A percentile compares a stretch with the other conserved stretches of the same genome.
Evolutionary conservation across 2,797 vertebrate species (phyloP).

Genomic region (Neosilurus hyrtlii): DNA sequence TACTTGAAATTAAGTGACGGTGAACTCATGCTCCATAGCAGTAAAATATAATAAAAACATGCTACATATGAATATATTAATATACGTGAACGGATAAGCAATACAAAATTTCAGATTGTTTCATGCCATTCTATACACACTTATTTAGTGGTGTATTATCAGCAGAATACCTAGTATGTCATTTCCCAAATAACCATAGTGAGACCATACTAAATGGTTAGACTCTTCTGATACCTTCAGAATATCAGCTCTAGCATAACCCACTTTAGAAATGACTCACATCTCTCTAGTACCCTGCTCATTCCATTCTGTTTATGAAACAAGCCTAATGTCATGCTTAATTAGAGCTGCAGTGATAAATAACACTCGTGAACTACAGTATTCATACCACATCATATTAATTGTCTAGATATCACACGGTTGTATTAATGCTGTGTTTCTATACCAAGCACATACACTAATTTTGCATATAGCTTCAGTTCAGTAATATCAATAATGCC

Average conservation of each 20-base stretch:
- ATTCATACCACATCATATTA: slow-evolving; percentile 32
- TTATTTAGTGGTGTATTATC: neutral
- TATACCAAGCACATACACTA: neutral
- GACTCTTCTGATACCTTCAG: neutral
- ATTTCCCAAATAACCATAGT: neutral
- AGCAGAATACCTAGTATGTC: neutral
- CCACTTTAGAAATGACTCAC: slow-evolving; percentile 3
- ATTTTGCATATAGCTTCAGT: neutral
- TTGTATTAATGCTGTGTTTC: slow-evolving; percentile 8
- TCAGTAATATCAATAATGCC: neutral
- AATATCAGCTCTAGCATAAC: slow-evolving; percentile 44
- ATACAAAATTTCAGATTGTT: neutral
- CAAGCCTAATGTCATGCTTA: neutral
- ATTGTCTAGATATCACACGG: slow-evolving; percentile 28
- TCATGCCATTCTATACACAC: too few relatives aligned
- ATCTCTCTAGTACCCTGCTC: neutral
- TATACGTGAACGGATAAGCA: neutral
- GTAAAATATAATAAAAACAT: neutral
- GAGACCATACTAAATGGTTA: slow-evolving; percentile 37
- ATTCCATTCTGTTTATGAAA: slow-evolving; percentile 25
- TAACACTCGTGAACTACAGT: slow-evolving; percentile 10
- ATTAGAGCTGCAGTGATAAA: slow-evolving; percentile 34
- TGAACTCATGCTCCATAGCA: too few relatives aligned
- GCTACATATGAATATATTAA: neutral
- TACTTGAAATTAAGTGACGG: too few relatives aligned